Percentiles rank a stretch among this genome's conserved stretches.
phyloP scores from a whole-genome alignment of 2,113 vertebrate genomes.

The Forbesichthys agassizii region DNA sequence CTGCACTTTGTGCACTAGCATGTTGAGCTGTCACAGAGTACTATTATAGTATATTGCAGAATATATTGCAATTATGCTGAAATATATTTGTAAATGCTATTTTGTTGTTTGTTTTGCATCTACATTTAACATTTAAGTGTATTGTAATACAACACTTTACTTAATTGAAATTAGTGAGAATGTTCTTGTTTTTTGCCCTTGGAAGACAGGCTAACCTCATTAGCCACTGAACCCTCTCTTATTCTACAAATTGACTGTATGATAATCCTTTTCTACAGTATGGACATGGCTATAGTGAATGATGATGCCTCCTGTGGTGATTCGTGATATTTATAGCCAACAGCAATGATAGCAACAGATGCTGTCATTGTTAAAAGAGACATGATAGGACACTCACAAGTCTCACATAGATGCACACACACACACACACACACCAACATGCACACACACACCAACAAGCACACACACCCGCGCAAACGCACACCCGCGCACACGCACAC shows the following conservation, averaged over 20 bases:
- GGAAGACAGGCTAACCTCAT: constrained; percentile 3
- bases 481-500: not conserved
- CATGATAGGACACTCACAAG: not conserved
- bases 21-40: too few species aligned
- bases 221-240: constrained; percentile 13
- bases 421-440: not conserved
- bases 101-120: not conserved
- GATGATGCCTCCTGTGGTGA: constrained; percentile 46
- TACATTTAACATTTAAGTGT: constrained; percentile 19
- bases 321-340: constrained; percentile 63
- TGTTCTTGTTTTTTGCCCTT: constrained; percentile 21
- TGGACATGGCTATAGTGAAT: constrained; percentile 31
- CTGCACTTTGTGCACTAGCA: too few species aligned
- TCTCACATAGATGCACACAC: not conserved
- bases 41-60: too few species aligned
- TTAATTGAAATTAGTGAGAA: constrained; percentile 40
- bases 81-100: not conserved
- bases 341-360: constrained; percentile 53
- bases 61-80: too few species aligned
- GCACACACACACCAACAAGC: too few species aligned
- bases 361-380: constrained; percentile 45
- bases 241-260: not conserved
- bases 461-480: not conserved
- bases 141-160: constrained; percentile 10
- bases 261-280: constrained; percentile 40